Conservation (phyloP, 2,888 invertebrate species). For the Himalopsyche kuldschensis region DNA sequence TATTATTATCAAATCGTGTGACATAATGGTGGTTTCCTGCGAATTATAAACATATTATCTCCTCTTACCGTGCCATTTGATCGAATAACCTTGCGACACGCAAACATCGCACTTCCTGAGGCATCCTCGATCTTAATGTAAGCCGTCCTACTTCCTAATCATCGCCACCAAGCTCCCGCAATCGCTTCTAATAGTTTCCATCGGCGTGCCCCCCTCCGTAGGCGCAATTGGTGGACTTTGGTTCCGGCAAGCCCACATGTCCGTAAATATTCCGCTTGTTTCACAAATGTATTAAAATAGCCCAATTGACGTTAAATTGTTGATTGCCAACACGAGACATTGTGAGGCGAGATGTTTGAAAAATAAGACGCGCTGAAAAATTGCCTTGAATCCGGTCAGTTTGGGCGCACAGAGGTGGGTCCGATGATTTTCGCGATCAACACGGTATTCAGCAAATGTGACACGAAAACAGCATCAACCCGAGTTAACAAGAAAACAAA, state of each 20-base stretch:
- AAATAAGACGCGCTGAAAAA: not conserved
- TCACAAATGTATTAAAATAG: not conserved
- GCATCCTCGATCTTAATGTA: not conserved
- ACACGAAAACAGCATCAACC: too few species aligned
- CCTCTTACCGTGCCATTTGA: not conserved
- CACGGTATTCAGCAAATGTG: not conserved
- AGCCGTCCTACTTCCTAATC: not conserved
- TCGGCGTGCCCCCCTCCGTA: not conserved
- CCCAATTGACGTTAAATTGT: not conserved
- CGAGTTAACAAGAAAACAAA: too few species aligned
- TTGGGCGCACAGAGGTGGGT: not conserved
- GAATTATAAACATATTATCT: not conserved
- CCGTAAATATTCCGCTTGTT: not conserved
- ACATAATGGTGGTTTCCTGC: not conserved
- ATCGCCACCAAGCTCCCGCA: not conserved
- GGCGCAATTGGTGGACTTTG: not conserved
- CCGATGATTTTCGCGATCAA: not conserved
- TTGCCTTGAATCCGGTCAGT: not conserved
- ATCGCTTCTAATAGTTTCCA: not conserved
- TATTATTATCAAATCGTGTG: not conserved
- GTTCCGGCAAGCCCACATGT: not conserved
- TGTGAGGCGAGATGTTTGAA: not conserved
- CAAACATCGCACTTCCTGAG: not conserved
- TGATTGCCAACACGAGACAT: not conserved
- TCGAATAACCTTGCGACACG: not conserved